Evolutionary conservation across 2,797 vertebrate genomes (phyloP), one percentile per base, ranked within the genome.

Genomic region (Gadopsis marmoratus): DNA sequence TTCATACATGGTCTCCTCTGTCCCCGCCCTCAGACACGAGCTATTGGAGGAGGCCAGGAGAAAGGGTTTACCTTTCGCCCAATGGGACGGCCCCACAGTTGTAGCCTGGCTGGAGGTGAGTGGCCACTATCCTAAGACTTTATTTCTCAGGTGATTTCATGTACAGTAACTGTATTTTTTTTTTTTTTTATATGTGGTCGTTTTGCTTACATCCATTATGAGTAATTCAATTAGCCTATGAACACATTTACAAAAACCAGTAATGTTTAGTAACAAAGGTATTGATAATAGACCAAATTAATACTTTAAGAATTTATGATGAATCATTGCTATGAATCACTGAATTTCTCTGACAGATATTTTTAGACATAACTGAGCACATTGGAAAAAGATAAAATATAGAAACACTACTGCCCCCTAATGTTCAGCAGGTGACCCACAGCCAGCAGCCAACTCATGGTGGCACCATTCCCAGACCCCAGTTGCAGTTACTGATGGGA

Each of bases 1-100:
- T 73, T 91, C 54, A 91, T 14, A 4, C 17, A 0, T 3, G 47
- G 16, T 83, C 48, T 86, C 85, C 55, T 90, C 74, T 93, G 78
- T 79, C 48, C 78, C 93, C 33, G 68, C 92, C 88, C 91, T 81
- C 94, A 98, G 98, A 92, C 98, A 99, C 79, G 98, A 99, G 96
- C 95, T 99, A 73, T 88, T 99, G 91, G 98, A 99, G 93, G 98
- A 99, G 90, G 98, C 98, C 88, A 95, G 97, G 87, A 97, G 97
- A 65, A 99, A 98, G 93, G 97, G 98, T 56, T 96, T 99, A 89
- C 98, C 98, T 78, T 99, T 99, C 84, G 98, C 98, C 9, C 98
- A 99, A 68, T 99, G 98, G 98, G 98, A 99, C 71, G 98, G 98
- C 1, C 98, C 98, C 10, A 99, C 98, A 0, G 98, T 99, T 4